Evolutionary conservation across 2,797 vertebrate genomes (phyloP), one percentile per base, ranked within the genome.

Genomic region (Glyptemys insculpta): DNA sequence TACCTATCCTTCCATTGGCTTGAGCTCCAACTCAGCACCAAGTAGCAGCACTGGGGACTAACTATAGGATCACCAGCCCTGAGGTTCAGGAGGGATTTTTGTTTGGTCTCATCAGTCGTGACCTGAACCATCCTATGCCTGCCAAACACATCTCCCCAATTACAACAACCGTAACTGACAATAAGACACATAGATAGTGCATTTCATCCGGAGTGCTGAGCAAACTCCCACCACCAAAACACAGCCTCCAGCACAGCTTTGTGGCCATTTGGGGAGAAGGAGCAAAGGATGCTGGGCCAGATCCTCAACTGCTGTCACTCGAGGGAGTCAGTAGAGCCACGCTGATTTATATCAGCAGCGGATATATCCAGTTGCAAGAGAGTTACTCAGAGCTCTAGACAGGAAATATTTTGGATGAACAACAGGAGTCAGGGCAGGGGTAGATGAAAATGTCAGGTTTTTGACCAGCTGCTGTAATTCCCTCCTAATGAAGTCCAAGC

Each of bases 321-420:
- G 1, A 29, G 31, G 31, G 8, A 4, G 7, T 47, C n/a, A 25
- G 25, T 44, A 44, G 11, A 11, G 68, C n/a, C n/a, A 27, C 1
- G 5, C n/a, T 18, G 65, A 19, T 37, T 41, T 72, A 72, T 41
- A 72, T n/a, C n/a, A n/a, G n/a, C 62, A 10, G 19, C 5, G 8
- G 65, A 72, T 72, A 41, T 74, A 74, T 41, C 68, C 37, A 25
- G 37, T 21, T 44, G 68, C 68, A 41, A 44, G 37, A 23, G 37
- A 3, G 23, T 37, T 74, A 74, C 68, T 74, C 68, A 12, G 68
- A 74, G 68, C 21, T 44, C 9, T 72, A 10, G 9, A 72, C 2
- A 7, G n/a, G 65, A 72, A 72, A 37, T 21, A 9, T 72, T 23
- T 72, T 72, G 23, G 18, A 37, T 12, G 62, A n/a, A 7, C 12